phyloP scores from a whole-genome alignment of 2,113 vertebrate species.

The Microcebus lehilahytsara region DNA sequence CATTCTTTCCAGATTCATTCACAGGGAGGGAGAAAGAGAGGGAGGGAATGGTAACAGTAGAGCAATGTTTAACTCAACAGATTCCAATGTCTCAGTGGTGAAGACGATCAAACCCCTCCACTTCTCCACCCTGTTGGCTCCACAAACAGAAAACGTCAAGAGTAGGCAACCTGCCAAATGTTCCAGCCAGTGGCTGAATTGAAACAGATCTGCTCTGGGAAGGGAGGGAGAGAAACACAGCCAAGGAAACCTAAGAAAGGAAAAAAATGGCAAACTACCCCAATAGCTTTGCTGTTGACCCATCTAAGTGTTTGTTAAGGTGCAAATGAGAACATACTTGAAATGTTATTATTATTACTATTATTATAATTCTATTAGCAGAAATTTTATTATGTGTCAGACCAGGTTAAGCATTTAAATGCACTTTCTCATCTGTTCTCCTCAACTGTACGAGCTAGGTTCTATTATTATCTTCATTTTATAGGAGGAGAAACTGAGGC shows the following conservation, averaged over 20 bases:
- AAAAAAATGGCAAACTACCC: conserved; percentile 33
- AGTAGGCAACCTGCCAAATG: conserved; percentile 59
- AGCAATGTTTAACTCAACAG: conserved; percentile 85
- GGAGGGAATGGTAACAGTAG: conserved; percentile 74
- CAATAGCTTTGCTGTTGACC: background rate
- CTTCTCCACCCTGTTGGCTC: conserved; percentile 66
- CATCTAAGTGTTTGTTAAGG: background rate
- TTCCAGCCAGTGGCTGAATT: conserved; percentile 65
- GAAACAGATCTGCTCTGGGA: conserved; percentile 63
- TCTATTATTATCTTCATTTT: background rate
- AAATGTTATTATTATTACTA: background rate
- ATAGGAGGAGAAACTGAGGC: background rate
- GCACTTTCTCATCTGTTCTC: background rate
- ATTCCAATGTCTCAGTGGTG: conserved; percentile 79
- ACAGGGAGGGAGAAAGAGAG: conserved; percentile 73
- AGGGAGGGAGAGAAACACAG: conserved; percentile 41
- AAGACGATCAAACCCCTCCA: conserved; percentile 64
- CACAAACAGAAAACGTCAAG: conserved; percentile 73
- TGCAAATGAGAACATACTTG: background rate
- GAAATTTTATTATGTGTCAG: background rate
- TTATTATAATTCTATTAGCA: background rate
- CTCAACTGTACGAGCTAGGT: background rate
- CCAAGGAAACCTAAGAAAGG: conserved; percentile 61
- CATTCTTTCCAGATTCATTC: conserved; percentile 87
- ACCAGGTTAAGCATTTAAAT: background rate